Evolutionary conservation across 2,888 invertebrate genomes (phyloP), one percentile per base, ranked within the genome.

Genomic region (Hydrotaea cyrtoneurina): DNA sequence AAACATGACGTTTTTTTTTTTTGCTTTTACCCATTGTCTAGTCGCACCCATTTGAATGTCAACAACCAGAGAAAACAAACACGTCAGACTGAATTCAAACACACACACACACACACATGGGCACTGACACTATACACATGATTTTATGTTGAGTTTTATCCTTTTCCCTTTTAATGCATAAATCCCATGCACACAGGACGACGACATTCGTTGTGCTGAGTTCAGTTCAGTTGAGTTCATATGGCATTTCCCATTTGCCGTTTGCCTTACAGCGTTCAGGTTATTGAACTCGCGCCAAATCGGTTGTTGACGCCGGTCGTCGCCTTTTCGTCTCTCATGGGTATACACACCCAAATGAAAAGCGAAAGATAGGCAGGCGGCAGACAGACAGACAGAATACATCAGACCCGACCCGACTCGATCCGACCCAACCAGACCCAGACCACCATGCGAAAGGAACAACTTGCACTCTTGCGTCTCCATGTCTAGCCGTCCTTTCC

Each of bases 101-200:
- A 62, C 26, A 62, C 31, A 31, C 43, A 62, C 43, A 66, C 43
- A 80, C 23, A 72, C 80, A 64, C 55, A 73, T 36, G 36, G 4
- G 1, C 13, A 13, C 50, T 43, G 21, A 17, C 78, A 55, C 11
- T 55, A 39, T 59, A 23, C 21, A 17, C 43, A 66, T 75, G 53
- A 73, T 73, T 43, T 78, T 81, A 72, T 78, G 62, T 80, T 80
- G 82, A 88, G 87, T 88, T 87, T 88, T 90, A 89, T 90, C 89
- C 90, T 90, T 90, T 90, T 90, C 90, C 90, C 90, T 90, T 90
- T 90, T 90, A 89, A 89, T 89, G 88, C 90, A 90, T 90, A 90
- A 90, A 90, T 89, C 88, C 77, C 79, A 79, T 31, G 17, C 64
- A 31, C 4, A 74, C 62, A 15, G 62, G 62, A 62, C 17, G 39